Evolutionary conservation across 2,797 vertebrate species (phyloP).

Genomic region (Mormyrus proboscirostris): DNA sequence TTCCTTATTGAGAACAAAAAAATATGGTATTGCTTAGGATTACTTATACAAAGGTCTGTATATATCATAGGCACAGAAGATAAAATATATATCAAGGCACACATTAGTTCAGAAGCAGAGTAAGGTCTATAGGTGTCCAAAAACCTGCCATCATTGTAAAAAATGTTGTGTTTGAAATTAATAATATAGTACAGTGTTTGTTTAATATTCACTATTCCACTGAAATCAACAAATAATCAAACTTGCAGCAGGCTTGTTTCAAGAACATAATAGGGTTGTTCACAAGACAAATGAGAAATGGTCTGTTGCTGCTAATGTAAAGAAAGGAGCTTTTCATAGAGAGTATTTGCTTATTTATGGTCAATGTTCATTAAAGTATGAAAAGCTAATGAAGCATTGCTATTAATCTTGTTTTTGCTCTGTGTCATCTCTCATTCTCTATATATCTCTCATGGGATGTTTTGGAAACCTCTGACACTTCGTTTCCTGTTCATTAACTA

Average conservation of each 20-base stretch:
- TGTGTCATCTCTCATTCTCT: slow-evolving; percentile 49
- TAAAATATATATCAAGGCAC: not conserved
- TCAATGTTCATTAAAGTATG: slow-evolving; percentile 46
- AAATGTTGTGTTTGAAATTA: not conserved
- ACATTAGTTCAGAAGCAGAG: not conserved
- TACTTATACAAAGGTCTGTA: not conserved
- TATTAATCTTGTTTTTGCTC: slow-evolving; percentile 49
- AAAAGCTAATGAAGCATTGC: slow-evolving; percentile 59
- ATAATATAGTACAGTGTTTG: not conserved
- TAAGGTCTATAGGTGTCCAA: not conserved
- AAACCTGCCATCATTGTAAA: not conserved
- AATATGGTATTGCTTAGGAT: not conserved
- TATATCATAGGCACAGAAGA: not conserved
- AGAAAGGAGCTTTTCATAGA: slow-evolving; percentile 9
- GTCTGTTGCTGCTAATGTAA: not conserved
- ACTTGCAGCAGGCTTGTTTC: not conserved
- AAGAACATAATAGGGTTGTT: not conserved
- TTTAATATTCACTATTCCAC: slow-evolving; percentile 22
- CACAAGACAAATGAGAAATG: not conserved
- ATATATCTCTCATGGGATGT: slow-evolving; percentile 60
- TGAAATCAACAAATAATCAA: not conserved
- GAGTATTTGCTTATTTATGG: slow-evolving; percentile 29
- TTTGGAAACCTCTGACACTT: slow-evolving; percentile 65
- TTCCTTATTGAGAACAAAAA: not conserved
- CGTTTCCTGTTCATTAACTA: slow-evolving; percentile 75